These are phyloP conservation scores for Semaprochilodus insignis DNA, from an alignment of 2,797 vertebrate species.

Conservation along the genomic window DNA sequence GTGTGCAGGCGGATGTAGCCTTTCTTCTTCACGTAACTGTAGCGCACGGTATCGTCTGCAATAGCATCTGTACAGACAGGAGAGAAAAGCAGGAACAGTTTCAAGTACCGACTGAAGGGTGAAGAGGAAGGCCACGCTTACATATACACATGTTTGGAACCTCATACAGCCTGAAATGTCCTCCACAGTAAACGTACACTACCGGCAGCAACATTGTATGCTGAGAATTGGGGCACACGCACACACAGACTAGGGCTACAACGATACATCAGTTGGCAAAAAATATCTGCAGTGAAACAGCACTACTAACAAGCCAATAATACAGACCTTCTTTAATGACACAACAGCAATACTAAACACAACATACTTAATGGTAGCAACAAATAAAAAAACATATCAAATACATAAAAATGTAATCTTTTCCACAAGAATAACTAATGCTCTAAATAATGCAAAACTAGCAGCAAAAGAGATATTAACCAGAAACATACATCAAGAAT, in stretches of 20 bases:
- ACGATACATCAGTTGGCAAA: too few species aligned
- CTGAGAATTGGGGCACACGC: not conserved
- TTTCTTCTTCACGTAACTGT: conserved; percentile 95
- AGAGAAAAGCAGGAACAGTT: conserved; percentile 24
- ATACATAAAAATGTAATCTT: too few species aligned
- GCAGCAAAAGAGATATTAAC: too few species aligned
- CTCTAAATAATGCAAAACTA: too few species aligned
- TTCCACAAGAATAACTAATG: too few species aligned
- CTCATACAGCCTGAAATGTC: not conserved
- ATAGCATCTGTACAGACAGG: conserved; percentile 83
- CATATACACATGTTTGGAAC: not conserved
- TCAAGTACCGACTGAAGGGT: not conserved
- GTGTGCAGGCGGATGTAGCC: conserved; percentile 94
- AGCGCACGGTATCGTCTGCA: conserved; percentile 90
- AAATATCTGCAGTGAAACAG: too few species aligned
- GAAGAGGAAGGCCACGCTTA: not conserved
- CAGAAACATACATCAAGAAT: too few species aligned
- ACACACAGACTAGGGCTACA: not conserved
- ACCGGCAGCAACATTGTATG: not conserved
- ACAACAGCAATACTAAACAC: too few species aligned
- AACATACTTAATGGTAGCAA: too few species aligned
- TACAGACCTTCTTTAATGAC: too few species aligned
- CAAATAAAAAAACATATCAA: too few species aligned
- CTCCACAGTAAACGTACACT: not conserved
- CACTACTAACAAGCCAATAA: too few species aligned